Evolutionary conservation across 2,797 vertebrate species (phyloP).

Genomic region (Cichlasoma orientale): DNA sequence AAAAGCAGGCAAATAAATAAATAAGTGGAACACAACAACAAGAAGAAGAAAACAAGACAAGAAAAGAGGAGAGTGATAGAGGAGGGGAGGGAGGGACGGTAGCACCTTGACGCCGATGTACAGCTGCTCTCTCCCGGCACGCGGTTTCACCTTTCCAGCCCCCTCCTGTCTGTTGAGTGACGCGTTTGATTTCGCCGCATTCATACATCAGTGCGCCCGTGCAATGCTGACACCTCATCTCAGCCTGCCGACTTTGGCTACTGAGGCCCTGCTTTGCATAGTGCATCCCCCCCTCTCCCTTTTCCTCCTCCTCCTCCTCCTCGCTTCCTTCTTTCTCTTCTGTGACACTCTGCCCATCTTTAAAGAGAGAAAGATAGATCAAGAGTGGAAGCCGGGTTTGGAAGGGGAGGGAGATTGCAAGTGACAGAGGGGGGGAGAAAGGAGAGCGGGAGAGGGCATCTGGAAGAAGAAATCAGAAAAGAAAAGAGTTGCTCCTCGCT

Average conservation of each 20-base stretch:
- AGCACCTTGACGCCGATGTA: constrained; percentile 96
- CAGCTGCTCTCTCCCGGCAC: constrained; percentile 91
- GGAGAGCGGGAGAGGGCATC: background rate
- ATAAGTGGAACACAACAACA: constrained; percentile 73
- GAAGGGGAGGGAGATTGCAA: constrained; percentile 54
- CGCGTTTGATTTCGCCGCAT: constrained; percentile 98
- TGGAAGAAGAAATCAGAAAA: constrained; percentile 52
- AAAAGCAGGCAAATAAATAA: constrained; percentile 71
- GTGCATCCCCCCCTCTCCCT: constrained; percentile 74
- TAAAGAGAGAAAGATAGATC: constrained; percentile 73
- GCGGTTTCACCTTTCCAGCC: constrained; percentile 87
- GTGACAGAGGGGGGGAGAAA: constrained; percentile 53
- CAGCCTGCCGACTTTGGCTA: constrained; percentile 96
- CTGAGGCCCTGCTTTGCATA: constrained; percentile 98
- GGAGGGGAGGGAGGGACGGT: constrained; percentile 76
- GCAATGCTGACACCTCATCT: constrained; percentile 99
- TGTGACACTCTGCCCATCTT: constrained; percentile 86
- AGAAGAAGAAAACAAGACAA: constrained; percentile 75
- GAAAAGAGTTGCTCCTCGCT: constrained; percentile 52
- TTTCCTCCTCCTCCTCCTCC: constrained; percentile 72
- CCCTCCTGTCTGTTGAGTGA: constrained; percentile 92
- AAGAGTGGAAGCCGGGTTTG: constrained; percentile 56
- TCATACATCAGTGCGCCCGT: constrained; percentile 99
- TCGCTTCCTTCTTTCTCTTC: constrained; percentile 48
- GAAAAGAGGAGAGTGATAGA: constrained; percentile 64